Percentiles rank a stretch among this genome's conserved stretches.
Evolutionary conservation across 2,113 vertebrate species (phyloP).

Genomic region (Paratilapia polleni): DNA sequence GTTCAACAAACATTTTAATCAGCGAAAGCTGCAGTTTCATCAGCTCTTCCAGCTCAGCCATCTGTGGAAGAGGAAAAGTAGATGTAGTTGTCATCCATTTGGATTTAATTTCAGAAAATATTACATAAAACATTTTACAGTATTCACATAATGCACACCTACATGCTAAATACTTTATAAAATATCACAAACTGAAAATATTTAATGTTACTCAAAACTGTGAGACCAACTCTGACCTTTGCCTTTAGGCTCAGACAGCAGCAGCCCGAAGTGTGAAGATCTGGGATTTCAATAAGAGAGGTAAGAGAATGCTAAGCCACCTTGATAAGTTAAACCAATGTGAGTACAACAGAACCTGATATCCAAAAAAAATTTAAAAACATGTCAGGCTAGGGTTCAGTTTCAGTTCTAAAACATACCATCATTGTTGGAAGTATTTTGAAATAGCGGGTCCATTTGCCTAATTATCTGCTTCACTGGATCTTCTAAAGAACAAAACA

Average conservation of each 20-base stretch:
- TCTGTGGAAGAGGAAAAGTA: conserved; percentile 51
- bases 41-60: conserved; percentile 72
- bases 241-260: conserved; percentile 67
- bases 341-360: neutral
- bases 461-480: conserved; percentile 10
- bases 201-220: neutral
- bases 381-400: neutral
- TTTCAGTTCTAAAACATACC: conserved; percentile 34
- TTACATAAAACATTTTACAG: neutral
- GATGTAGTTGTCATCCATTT: neutral
- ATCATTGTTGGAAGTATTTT: neutral
- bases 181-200: neutral
- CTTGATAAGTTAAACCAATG: neutral
- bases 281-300: conserved; percentile 39
- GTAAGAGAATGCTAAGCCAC: neutral
- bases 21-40: conserved; percentile 63
- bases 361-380: neutral
- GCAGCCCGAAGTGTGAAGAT: conserved; percentile 32
- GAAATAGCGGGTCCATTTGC: conserved; percentile 13
- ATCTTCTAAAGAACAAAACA: conserved; percentile 43
- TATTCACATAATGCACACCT: neutral
- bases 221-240: conserved; percentile 66
- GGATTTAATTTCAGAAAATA: neutral
- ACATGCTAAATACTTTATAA: neutral
- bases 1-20: conserved; percentile 40